These are phyloP conservation scores for Entomyzon cyanotis DNA, from an alignment of 2,113 vertebrate genomes.

Conservation along the genomic window DNA sequence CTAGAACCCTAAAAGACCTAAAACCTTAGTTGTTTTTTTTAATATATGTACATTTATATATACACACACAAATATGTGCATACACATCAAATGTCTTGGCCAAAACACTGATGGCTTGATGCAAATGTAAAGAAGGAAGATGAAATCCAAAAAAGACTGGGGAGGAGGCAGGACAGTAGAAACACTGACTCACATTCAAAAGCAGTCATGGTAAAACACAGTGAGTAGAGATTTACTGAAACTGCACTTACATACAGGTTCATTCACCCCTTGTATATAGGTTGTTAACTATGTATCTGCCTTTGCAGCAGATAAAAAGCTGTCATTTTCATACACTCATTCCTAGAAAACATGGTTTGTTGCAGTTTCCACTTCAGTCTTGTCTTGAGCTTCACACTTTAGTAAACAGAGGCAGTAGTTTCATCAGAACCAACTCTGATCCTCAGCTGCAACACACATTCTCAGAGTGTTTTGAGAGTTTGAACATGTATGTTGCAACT, in stretches of 20 bases:
- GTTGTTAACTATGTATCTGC: neutral
- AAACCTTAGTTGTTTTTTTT: neutral
- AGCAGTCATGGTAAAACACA: neutral
- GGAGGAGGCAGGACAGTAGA: neutral
- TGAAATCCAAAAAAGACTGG: neutral
- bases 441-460: neutral
- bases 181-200: neutral
- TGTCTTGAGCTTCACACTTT: neutral
- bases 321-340: neutral
- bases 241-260: neutral
- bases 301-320: neutral
- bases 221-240: neutral
- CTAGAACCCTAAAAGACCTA: neutral
- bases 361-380: neutral
- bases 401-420: neutral
- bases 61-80: accelerated
- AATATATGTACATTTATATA: neutral
- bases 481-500: neutral
- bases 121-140: neutral
- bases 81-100: neutral
- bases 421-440: neutral
- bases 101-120: neutral
- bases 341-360: neutral
- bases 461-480: neutral
- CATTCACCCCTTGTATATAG: neutral